Conservation (phyloP, 1,140 invertebrate genomes). For the Sycophila sp. region DNA sequence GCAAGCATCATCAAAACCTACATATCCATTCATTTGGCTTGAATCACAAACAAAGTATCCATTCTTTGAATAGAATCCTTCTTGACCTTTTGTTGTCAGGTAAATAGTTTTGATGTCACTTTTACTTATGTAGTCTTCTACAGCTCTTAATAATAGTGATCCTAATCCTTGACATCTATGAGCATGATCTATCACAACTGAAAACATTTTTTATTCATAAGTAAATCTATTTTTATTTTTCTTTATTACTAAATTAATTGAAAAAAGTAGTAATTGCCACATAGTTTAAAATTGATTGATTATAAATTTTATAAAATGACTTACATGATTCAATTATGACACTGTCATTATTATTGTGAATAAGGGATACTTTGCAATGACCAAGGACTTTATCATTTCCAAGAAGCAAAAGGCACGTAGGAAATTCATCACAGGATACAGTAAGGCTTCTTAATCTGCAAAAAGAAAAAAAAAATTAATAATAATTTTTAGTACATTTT, state of each 20-base stretch:
- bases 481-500: not conserved
- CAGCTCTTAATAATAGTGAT: constrained; percentile 74
- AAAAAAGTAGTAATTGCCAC: no score
- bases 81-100: constrained; percentile 80
- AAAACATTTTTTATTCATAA: constrained; percentile 41
- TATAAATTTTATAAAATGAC: not conserved
- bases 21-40: constrained; percentile 71
- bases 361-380: constrained; percentile 78
- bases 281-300: no score
- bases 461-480: constrained; percentile 11
- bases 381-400: constrained; percentile 73
- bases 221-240: constrained; percentile 2
- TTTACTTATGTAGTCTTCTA: constrained; percentile 75
- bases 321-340: constrained; percentile 75
- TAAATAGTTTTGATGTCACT: constrained; percentile 72
- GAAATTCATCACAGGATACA: constrained; percentile 76
- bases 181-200: constrained; percentile 76
- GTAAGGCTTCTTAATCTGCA: constrained; percentile 72
- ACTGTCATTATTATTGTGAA: constrained; percentile 72
- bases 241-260: not conserved
- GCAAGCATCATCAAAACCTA: constrained; percentile 42
- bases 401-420: constrained; percentile 76
- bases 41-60: constrained; percentile 76
- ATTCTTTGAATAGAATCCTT: constrained; percentile 80
- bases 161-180: constrained; percentile 79